These are phyloP conservation scores for Diplogasteroides magnus DNA, from an alignment of 1,140 invertebrate species.

Conservation along the genomic window DNA sequence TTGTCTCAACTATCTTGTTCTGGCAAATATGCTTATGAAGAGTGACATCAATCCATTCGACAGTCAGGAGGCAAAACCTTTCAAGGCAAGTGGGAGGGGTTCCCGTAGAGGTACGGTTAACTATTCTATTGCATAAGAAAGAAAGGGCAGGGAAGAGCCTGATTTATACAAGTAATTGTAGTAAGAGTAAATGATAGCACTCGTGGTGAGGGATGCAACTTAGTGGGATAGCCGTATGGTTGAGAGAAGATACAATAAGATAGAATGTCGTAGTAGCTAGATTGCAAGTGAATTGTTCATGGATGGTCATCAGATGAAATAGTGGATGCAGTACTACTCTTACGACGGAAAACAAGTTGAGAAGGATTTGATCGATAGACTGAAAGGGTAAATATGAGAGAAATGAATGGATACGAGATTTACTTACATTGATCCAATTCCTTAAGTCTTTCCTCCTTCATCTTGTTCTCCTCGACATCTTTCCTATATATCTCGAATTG, in stretches of 20 bases:
- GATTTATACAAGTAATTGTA: background rate
- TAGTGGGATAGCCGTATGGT: background rate
- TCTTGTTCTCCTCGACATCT: background rate
- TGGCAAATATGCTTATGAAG: slow-evolving; percentile 86
- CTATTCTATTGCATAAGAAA: background rate
- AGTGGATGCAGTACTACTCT: background rate
- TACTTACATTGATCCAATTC: background rate
- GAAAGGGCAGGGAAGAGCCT: background rate
- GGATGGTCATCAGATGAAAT: background rate
- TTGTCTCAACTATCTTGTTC: slow-evolving; percentile 93
- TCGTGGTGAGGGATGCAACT: background rate
- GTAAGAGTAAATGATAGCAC: background rate
- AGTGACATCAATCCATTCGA: slow-evolving; percentile 99
- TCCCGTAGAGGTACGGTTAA: background rate
- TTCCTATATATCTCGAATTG: background rate
- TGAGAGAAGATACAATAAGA: background rate
- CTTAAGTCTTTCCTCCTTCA: background rate
- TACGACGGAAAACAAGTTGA: background rate
- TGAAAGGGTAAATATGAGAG: background rate
- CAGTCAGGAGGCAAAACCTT: slow-evolving; percentile 98
- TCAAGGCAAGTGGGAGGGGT: slow-evolving; percentile 56
- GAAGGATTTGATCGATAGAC: background rate
- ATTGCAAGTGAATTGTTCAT: background rate
- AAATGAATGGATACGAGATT: background rate
- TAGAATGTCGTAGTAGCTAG: background rate